phyloP scores from a whole-genome alignment of 2,113 vertebrate species.

The human (Homo sapiens) region DNA sequence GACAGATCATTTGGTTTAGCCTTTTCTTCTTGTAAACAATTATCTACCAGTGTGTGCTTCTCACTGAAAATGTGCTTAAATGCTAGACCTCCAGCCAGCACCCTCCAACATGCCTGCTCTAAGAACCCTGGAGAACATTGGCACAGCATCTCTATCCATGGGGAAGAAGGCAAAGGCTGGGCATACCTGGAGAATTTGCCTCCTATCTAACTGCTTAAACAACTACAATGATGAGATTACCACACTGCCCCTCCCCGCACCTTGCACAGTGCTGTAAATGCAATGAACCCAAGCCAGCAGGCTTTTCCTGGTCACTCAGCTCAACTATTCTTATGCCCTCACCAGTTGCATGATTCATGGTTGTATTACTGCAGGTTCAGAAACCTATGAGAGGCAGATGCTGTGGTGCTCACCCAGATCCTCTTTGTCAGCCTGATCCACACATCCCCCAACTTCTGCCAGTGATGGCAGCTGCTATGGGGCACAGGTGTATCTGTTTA shows the following conservation, averaged over 20 bases:
- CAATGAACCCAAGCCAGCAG: background rate
- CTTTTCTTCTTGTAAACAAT: background rate
- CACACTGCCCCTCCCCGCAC: too few species aligned
- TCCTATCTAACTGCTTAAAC: background rate
- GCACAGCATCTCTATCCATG: too few species aligned
- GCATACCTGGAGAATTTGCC: background rate
- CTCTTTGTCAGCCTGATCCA: background rate
- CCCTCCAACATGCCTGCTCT: background rate
- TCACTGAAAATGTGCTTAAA: background rate
- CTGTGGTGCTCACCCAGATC: background rate
- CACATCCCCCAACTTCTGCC: background rate
- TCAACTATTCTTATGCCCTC: rapidly evolving
- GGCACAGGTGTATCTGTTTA: background rate
- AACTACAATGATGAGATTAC: background rate
- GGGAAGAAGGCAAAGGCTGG: background rate
- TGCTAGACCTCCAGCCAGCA: background rate
- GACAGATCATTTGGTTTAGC: background rate
- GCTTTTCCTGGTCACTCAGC: background rate
- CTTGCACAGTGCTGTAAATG: background rate
- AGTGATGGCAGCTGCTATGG: background rate
- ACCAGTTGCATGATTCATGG: background rate
- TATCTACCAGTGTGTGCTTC: background rate
- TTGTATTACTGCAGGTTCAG: background rate
- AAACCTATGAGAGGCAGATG: background rate
- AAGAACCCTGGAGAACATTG: background rate